These are phyloP conservation scores for Ephialtes manifestator DNA, from an alignment of 2,888 invertebrate species.

Conservation along the genomic window DNA sequence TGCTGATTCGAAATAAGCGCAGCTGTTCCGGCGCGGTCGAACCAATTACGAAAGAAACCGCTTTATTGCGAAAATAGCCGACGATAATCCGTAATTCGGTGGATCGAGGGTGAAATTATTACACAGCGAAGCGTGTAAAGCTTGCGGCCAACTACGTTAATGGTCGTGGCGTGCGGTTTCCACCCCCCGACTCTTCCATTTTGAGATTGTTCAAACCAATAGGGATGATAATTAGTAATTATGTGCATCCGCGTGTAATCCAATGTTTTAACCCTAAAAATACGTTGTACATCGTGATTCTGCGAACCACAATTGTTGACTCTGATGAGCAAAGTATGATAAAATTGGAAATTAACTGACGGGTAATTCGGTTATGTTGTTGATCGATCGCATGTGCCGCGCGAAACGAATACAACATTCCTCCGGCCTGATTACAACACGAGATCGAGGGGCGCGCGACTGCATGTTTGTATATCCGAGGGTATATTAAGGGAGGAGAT, in stretches of 20 bases:
- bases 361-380: conserved; percentile 13
- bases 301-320: background rate
- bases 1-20: conserved; percentile 76
- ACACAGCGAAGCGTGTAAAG: conserved; percentile 79
- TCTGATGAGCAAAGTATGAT: background rate
- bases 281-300: background rate
- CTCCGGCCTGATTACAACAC: conserved; percentile 44
- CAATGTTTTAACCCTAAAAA: conserved; percentile 37
- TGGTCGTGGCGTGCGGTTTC: conserved; percentile 69
- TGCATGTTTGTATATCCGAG: conserved; percentile 33
- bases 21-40: conserved; percentile 80
- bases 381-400: conserved; percentile 28
- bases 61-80: conserved; percentile 81
- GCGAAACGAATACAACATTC: conserved; percentile 46
- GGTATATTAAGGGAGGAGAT: conserved; percentile 72
- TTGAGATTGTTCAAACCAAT: conserved; percentile 83
- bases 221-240: conserved; percentile 84
- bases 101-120: conserved; percentile 78
- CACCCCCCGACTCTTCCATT: conserved; percentile 74
- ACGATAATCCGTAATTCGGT: conserved; percentile 81
- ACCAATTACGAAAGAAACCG: conserved; percentile 84
- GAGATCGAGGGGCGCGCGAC: conserved; percentile 11
- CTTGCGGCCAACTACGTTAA: conserved; percentile 77
- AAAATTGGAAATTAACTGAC: conserved; percentile 4
- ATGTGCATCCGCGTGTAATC: conserved; percentile 63